Evolutionary conservation across 1,140 invertebrate genomes (phyloP).

Genomic region (Zaprionus vittiger): DNA sequence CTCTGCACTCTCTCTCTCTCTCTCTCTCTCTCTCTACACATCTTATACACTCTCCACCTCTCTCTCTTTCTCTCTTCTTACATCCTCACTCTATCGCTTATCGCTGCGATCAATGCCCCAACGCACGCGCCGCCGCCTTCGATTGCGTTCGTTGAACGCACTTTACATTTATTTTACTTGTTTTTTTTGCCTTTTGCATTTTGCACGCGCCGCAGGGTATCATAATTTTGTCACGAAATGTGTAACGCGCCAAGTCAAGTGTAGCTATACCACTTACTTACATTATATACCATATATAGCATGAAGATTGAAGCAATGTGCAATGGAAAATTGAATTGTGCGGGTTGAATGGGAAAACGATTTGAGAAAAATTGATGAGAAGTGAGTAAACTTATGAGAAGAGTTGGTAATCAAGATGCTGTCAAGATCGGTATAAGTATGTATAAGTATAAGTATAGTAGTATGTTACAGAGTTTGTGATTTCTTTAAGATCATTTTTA

Average conservation of each 20-base stretch:
- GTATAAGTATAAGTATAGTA: no score
- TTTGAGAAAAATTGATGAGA: no score
- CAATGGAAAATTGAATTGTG: no score
- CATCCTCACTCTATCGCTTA: not conserved
- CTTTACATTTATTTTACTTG: conserved; percentile 26
- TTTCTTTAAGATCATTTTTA: no score
- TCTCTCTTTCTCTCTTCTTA: conserved; percentile 9
- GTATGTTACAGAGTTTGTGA: no score
- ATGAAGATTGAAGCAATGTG: no score
- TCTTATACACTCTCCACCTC: conserved; percentile 13
- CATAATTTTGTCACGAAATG: conserved; percentile 27
- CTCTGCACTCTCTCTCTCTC: not conserved
- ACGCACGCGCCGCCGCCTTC: conserved; percentile 31
- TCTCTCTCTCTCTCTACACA: not conserved
- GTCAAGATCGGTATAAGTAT: no score
- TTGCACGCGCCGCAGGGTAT: conserved; percentile 11
- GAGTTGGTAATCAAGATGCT: no score
- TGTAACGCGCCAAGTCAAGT: conserved; percentile 16
- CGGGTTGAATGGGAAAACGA: no score
- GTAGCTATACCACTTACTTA: not conserved
- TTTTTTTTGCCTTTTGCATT: not conserved
- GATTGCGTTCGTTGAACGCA: conserved; percentile 76
- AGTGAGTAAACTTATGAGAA: no score
- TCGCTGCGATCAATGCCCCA: conserved; percentile 38
- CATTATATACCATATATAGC: no score